Evolutionary conservation across 2,797 vertebrate genomes (phyloP).

Genomic region (Rachycentron canadum): DNA sequence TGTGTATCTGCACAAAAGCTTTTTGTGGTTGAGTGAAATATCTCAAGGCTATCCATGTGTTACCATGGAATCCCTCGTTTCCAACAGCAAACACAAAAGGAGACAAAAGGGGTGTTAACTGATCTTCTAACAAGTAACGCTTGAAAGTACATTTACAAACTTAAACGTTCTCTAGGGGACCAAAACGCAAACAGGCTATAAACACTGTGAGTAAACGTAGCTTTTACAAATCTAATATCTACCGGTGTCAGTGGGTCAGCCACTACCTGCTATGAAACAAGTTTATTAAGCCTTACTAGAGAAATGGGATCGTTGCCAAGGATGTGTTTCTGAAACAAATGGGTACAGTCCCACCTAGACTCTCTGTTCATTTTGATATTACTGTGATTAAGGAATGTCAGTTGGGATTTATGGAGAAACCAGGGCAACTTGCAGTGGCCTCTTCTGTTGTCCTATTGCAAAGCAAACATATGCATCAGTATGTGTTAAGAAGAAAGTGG

Average conservation of each 20-base stretch:
- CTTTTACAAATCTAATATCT: slow-evolving; percentile 44
- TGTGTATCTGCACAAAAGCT: neutral
- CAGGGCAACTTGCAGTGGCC: neutral
- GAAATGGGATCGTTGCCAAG: slow-evolving; percentile 19
- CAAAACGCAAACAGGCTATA: slow-evolving; percentile 38
- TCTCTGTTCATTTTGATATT: slow-evolving; percentile 23
- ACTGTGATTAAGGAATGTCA: slow-evolving; percentile 9
- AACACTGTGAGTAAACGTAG: slow-evolving; percentile 41
- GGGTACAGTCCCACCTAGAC: neutral
- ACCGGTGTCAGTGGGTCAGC: slow-evolving; percentile 32
- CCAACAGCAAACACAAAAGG: neutral
- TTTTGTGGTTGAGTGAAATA: slow-evolving; percentile 9
- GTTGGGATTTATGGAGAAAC: neutral
- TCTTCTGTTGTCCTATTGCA: neutral
- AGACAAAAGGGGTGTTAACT: slow-evolving; percentile 19
- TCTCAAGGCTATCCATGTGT: neutral
- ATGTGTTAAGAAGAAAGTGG: neutral
- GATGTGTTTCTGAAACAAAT: slow-evolving; percentile 16
- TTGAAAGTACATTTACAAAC: slow-evolving; percentile 22
- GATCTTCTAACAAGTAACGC: slow-evolving; percentile 20
- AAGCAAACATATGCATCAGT: neutral
- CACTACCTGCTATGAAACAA: slow-evolving; percentile 28
- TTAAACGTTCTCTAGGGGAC: slow-evolving; percentile 41
- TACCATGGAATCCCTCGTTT: neutral
- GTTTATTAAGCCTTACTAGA: slow-evolving; percentile 36